These are phyloP conservation scores for Chelon labrosus DNA, from an alignment of 2,797 vertebrate species.

Conservation along the genomic window DNA sequence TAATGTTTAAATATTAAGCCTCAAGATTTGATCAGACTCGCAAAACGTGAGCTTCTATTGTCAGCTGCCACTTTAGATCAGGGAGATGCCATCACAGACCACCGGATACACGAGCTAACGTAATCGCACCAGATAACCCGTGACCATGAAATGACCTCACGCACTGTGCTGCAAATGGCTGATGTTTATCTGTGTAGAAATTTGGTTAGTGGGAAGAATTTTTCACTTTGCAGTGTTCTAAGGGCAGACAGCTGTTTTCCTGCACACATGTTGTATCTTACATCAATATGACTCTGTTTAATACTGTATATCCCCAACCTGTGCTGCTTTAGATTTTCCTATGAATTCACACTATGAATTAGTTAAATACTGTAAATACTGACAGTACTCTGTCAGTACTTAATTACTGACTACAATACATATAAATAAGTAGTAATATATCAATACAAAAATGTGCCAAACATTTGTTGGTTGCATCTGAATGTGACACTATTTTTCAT, in stretches of 20 bases:
- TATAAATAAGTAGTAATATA: too few relatives aligned
- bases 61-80: neutral
- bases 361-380: too few relatives aligned
- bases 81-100: neutral
- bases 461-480: too few relatives aligned
- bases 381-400: too few relatives aligned
- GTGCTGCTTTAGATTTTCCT: slow-evolving; percentile 14
- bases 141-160: slow-evolving; percentile 21
- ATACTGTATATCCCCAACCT: neutral
- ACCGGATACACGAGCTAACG: neutral
- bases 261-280: neutral
- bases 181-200: slow-evolving; percentile 36
- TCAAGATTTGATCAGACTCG: neutral
- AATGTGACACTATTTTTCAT: too few relatives aligned
- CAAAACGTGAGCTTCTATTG: neutral
- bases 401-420: too few relatives aligned
- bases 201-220: neutral
- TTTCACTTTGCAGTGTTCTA: neutral
- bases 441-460: too few relatives aligned
- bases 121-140: slow-evolving; percentile 5
- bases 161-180: slow-evolving; percentile 1
- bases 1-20: too few relatives aligned
- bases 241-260: neutral
- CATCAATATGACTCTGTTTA: slow-evolving; percentile 20
- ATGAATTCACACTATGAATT: neutral